These are phyloP conservation scores for Nothocercus nigrocapillus DNA, from an alignment of 2,113 vertebrate species.

Conservation along the genomic window DNA sequence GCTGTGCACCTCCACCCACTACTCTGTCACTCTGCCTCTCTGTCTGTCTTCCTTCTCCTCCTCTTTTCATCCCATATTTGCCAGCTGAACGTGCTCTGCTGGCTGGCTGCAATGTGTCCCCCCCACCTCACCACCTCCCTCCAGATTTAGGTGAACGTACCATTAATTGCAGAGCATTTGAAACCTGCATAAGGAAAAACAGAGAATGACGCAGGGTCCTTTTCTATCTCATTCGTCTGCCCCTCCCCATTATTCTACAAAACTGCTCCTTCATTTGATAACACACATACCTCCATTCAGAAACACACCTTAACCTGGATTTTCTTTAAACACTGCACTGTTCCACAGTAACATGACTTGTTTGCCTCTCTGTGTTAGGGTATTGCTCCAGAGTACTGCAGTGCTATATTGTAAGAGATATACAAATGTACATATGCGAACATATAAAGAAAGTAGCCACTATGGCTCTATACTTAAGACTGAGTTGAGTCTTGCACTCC, in stretches of 20 bases:
- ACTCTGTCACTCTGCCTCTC: conserved; percentile 48
- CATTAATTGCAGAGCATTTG: conserved; percentile 64
- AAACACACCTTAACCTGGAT: conserved; percentile 20
- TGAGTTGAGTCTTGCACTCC: not conserved
- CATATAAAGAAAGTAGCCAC: not conserved
- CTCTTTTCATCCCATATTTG: conserved; percentile 64
- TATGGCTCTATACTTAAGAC: not conserved
- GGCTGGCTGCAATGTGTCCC: conserved; percentile 49
- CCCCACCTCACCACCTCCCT: conserved; percentile 1
- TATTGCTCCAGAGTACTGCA: conserved; percentile 14
- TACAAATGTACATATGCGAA: rapidly evolving
- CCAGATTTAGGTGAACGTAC: conserved; percentile 55
- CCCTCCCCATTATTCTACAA: conserved; percentile 60
- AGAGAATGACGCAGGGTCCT: conserved; percentile 42
- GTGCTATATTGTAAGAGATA: not conserved
- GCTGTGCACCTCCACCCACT: conserved; percentile 28
- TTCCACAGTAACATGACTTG: not conserved
- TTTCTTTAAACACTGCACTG: not conserved
- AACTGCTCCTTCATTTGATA: not conserved
- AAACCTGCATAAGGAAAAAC: conserved; percentile 64
- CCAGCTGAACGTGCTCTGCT: conserved; percentile 68
- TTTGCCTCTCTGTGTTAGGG: not conserved
- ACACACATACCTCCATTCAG: conserved; percentile 8
- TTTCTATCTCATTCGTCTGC: conserved; percentile 7
- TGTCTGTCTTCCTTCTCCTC: conserved; percentile 53